Percentiles rank a stretch among this genome's conserved stretches.
phyloP scores from a whole-genome alignment of 2,888 invertebrate species.

The Campoplex capitator region DNA sequence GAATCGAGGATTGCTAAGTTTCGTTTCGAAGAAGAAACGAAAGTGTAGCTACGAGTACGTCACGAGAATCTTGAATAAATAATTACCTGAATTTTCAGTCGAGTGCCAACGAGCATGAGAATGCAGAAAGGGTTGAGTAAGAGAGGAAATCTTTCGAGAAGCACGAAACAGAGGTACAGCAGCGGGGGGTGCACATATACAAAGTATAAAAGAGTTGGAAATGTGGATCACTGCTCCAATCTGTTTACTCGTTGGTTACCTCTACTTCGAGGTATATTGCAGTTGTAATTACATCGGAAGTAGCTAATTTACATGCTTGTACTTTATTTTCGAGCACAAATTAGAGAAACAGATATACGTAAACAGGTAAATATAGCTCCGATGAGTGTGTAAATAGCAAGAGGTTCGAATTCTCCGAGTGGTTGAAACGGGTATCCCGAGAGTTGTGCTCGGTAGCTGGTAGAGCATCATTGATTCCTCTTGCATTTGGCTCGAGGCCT shows the following conservation, averaged over 20 bases:
- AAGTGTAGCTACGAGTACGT: slow-evolving; percentile 19
- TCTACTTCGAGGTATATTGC: neutral
- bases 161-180: neutral
- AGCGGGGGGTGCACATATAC: neutral
- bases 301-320: neutral
- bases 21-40: neutral
- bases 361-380: neutral
- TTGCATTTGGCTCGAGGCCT: slow-evolving; percentile 46
- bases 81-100: slow-evolving; percentile 42
- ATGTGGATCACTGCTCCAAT: neutral
- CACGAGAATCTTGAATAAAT: slow-evolving; percentile 32
- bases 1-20: neutral
- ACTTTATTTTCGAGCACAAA: neutral
- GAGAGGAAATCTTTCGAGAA: slow-evolving; percentile 8
- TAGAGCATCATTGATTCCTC: slow-evolving; percentile 43
- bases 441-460: neutral
- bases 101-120: slow-evolving; percentile 31
- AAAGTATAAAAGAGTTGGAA: neutral
- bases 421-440: neutral
- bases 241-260: neutral
- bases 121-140: slow-evolving; percentile 22
- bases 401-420: slow-evolving; percentile 7
- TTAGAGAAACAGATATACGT: neutral
- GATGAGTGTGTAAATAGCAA: neutral
- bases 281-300: neutral